Evolutionary conservation across 2,797 vertebrate genomes (phyloP), one percentile per base, ranked within the genome.

Genomic region (Stomatorhinus walkeri): DNA sequence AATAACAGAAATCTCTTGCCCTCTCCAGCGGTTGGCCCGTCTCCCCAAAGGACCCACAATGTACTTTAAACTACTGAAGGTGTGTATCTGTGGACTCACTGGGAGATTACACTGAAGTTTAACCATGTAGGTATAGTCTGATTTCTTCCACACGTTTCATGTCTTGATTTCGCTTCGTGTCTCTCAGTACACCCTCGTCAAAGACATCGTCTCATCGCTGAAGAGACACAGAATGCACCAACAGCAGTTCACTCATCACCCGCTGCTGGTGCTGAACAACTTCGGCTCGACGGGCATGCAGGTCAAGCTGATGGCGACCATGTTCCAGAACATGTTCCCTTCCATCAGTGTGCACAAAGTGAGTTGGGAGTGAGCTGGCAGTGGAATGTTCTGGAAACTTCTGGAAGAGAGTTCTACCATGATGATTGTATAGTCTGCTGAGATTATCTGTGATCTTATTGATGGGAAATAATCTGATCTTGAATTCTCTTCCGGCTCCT

Each of bases 301-400:
- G 0, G 84, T 98, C 89, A 98, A 98, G 91, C 95, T 99, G 64
- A 98, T 98, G 97, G 96, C 97, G 89, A 97, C 95, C 90, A 98
- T 98, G 97, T 98, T 99, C 91, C 98, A 99, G 91, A 97, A 98
- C 93, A 96, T 99, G 95, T 98, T 99, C 48, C 98, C 98, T 0
- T 97, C 97, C 88, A 98, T 99, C 91, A 99, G 98, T 0, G 97
- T 99, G 88, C 97, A 98, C 92, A 96, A 94, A 96, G 98, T 98
- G 89, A 0, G 93, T 2, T 2, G 3, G 0, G 51, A 12, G 19
- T 40, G 24, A 28, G 14, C 48, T 10, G 10, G 61, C 83, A 3
- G 59, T 9, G 19, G 22, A 6, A 19, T 3, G 0, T 0, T 4
- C 56, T 10, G n/a, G 0, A 0, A 3, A 54, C 5, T 2, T 40